Percentiles rank a stretch among this genome's conserved stretches.
Evolutionary conservation across 2,888 invertebrate genomes (phyloP).

Genomic region (Pterobdella sp.): DNA sequence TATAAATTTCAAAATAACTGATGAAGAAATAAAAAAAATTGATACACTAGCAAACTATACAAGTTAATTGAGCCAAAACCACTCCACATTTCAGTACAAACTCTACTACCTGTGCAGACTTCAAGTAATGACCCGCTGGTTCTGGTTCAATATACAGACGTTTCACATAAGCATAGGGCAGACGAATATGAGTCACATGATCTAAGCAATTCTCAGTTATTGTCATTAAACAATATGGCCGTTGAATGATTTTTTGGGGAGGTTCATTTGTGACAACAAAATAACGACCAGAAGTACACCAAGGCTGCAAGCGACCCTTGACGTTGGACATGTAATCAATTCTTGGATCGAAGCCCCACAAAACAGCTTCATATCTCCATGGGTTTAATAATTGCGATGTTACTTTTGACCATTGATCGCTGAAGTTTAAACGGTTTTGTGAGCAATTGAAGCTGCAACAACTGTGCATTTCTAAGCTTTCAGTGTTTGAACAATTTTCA

Average conservation of each 20-base stretch:
- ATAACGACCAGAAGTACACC: slow-evolving; percentile 38
- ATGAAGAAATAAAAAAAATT: too few species aligned
- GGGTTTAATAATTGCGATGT: slow-evolving; percentile 33
- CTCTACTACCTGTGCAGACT: slow-evolving; percentile 35
- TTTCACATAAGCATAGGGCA: slow-evolving; percentile 36
- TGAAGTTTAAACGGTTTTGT: slow-evolving; percentile 12
- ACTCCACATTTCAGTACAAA: too few species aligned
- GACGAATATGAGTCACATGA: slow-evolving; percentile 38
- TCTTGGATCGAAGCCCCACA: slow-evolving; percentile 40
- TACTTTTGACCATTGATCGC: slow-evolving; percentile 28
- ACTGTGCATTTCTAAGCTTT: neutral
- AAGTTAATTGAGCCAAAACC: too few species aligned
- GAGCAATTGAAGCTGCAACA: slow-evolving; percentile 5
- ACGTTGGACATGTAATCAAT: slow-evolving; percentile 39
- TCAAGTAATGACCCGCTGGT: slow-evolving; percentile 39
- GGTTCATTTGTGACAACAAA: slow-evolving; percentile 36
- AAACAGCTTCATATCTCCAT: slow-evolving; percentile 39
- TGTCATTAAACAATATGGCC: slow-evolving; percentile 37
- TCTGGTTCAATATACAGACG: slow-evolving; percentile 37
- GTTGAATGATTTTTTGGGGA: slow-evolving; percentile 34
- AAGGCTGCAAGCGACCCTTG: slow-evolving; percentile 39
- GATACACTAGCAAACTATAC: too few species aligned
- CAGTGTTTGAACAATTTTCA: slow-evolving; percentile 5
- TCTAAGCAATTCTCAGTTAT: slow-evolving; percentile 38
- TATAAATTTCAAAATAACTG: too few species aligned